Percentiles rank a stretch among this genome's conserved stretches.
Conservation (phyloP, 2,113 vertebrate genomes). For the Neomonachus schauinslandi region DNA sequence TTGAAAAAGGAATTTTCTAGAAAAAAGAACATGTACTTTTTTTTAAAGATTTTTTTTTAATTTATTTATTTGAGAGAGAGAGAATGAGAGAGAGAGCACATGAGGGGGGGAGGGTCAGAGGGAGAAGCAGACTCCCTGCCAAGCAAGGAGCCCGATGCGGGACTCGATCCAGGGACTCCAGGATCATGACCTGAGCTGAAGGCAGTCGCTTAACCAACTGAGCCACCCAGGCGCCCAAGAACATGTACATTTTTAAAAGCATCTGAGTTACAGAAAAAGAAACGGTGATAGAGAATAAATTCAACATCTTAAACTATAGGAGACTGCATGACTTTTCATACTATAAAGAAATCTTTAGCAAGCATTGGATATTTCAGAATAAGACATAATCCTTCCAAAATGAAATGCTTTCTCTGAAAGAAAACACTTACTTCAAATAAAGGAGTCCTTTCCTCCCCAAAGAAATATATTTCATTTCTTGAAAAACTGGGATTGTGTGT, state of each 20-base stretch:
- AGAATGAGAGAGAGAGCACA: too few relatives aligned
- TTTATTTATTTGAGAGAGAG: too few relatives aligned
- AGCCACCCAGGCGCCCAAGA: not conserved
- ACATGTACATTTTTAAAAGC: not conserved
- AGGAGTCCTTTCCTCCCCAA: not conserved
- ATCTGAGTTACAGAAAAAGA: not conserved
- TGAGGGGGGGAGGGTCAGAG: too few relatives aligned
- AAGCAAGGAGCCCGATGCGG: too few relatives aligned
- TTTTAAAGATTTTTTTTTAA: too few relatives aligned
- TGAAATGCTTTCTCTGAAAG: not conserved
- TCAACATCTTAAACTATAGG: not conserved
- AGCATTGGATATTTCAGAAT: not conserved
- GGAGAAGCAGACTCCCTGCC: too few relatives aligned
- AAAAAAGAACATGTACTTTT: not conserved
- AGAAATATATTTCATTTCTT: not conserved
- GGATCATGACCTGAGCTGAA: too few relatives aligned
- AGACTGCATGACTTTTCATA: not conserved
- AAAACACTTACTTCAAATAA: not conserved
- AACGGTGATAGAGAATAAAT: not conserved
- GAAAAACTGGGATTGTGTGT: not conserved
- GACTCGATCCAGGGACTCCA: too few relatives aligned
- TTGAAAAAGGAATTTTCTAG: not conserved
- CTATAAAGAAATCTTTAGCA: not conserved
- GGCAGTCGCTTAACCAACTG: too few relatives aligned
- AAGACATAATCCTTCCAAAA: conserved; percentile 9